Percentiles rank a stretch among this genome's conserved stretches.
phyloP scores from a whole-genome alignment of 2,888 invertebrate genomes.

The Ommatoiulus sabulosus region DNA sequence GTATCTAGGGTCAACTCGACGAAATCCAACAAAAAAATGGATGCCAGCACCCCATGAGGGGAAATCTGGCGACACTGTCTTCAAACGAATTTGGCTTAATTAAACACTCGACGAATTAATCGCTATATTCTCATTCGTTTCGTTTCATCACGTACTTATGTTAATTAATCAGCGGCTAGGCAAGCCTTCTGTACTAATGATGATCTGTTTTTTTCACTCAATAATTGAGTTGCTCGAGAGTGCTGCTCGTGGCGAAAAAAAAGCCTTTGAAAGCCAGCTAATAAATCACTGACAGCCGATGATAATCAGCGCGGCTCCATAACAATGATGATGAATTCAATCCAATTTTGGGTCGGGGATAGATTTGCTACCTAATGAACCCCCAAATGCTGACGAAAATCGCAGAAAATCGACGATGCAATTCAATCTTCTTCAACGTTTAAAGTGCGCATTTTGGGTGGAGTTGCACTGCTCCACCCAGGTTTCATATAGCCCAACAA shows the following conservation, averaged over 20 bases:
- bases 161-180: background rate
- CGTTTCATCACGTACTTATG: background rate
- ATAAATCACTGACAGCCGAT: constrained; percentile 5
- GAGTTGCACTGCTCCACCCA: background rate
- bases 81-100: background rate
- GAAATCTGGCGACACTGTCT: background rate
- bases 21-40: background rate
- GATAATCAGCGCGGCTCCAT: background rate
- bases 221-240: background rate
- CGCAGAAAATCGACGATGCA: too few relatives aligned
- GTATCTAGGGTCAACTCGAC: background rate
- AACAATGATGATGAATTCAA: background rate
- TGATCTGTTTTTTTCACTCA: constrained; percentile 2
- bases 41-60: too few relatives aligned
- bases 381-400: background rate
- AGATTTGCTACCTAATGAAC: background rate
- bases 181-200: background rate
- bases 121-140: background rate
- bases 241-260: background rate
- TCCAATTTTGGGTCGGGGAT: background rate
- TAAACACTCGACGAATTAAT: background rate
- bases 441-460: background rate
- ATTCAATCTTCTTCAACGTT: too few relatives aligned
- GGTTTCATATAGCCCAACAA: too few relatives aligned
- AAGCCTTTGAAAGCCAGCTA: background rate